phyloP scores from a whole-genome alignment of 1,140 invertebrate species.

The Asbolus verrucosus region DNA sequence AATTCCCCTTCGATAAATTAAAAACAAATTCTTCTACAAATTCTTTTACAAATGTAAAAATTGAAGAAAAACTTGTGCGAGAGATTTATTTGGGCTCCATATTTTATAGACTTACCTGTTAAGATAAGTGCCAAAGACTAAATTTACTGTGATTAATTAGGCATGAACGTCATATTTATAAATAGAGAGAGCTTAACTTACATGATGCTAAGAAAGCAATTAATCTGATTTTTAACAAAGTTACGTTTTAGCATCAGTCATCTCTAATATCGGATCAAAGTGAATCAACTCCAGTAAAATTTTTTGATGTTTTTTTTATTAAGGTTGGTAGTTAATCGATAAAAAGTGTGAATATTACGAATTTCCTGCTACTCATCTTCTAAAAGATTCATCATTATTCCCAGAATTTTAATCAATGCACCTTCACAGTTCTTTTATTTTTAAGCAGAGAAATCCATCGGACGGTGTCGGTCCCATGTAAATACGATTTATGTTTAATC shows the following conservation, averaged over 20 bases:
- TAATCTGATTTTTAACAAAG: conserved; percentile 28
- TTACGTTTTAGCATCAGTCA: conserved; percentile 19
- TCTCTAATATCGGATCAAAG: conserved; percentile 16
- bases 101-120: conserved; percentile 29
- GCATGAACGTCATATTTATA: conserved; percentile 12
- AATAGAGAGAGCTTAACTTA: conserved; percentile 31
- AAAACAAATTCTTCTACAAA: no score
- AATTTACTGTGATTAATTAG: conserved; percentile 34
- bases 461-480: conserved; percentile 26
- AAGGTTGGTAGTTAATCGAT: conserved; percentile 37
- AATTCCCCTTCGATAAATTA: no score
- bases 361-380: conserved; percentile 35
- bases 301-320: conserved; percentile 17
- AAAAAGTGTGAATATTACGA: conserved; percentile 39
- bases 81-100: no score
- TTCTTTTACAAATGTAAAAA: background rate
- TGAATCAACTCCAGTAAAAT: background rate
- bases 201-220: conserved; percentile 3
- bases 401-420: conserved; percentile 38
- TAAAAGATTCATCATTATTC: conserved; percentile 33
- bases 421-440: conserved; percentile 14
- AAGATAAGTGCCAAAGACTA: conserved; percentile 12
- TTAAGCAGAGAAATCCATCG: conserved; percentile 20
- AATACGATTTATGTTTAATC: no score
- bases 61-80: background rate